Percentiles rank a stretch among this genome's conserved stretches.
Evolutionary conservation across 2,113 vertebrate species (phyloP).

Genomic region (Orthonyx spaldingii): DNA sequence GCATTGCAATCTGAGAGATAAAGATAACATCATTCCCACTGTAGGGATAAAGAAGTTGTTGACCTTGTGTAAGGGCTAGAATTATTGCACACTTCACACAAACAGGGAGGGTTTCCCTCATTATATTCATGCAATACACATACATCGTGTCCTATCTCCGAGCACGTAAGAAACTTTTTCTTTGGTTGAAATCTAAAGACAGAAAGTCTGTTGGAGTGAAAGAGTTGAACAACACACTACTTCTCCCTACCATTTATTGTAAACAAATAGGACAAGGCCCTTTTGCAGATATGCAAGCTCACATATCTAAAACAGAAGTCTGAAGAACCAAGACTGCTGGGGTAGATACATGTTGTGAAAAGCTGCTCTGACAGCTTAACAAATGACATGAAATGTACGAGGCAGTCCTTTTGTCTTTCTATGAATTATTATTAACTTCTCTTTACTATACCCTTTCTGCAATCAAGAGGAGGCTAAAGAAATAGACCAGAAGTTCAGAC

Average conservation of each 20-base stretch:
- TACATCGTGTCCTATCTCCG: fast-evolving
- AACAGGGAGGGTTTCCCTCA: background rate
- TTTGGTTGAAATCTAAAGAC: background rate
- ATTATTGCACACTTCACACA: background rate
- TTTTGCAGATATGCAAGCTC: background rate
- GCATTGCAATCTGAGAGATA: constrained; percentile 82
- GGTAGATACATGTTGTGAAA: background rate
- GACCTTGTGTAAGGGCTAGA: background rate
- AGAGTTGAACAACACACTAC: background rate
- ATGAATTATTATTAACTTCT: background rate
- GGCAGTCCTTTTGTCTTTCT: background rate
- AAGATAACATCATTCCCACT: background rate
- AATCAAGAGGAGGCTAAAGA: background rate
- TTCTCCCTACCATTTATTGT: background rate
- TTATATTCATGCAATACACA: background rate
- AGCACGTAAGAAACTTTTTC: background rate
- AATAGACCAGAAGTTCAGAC: background rate
- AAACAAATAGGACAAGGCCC: background rate
- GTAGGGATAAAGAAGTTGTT: background rate
- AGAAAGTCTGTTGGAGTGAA: background rate
- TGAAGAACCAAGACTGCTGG: background rate
- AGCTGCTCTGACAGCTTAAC: background rate
- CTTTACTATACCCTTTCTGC: background rate
- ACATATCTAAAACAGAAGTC: background rate
- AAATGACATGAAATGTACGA: background rate